Conservation (phyloP, 2,888 invertebrate species). For the Metalampra italica region DNA sequence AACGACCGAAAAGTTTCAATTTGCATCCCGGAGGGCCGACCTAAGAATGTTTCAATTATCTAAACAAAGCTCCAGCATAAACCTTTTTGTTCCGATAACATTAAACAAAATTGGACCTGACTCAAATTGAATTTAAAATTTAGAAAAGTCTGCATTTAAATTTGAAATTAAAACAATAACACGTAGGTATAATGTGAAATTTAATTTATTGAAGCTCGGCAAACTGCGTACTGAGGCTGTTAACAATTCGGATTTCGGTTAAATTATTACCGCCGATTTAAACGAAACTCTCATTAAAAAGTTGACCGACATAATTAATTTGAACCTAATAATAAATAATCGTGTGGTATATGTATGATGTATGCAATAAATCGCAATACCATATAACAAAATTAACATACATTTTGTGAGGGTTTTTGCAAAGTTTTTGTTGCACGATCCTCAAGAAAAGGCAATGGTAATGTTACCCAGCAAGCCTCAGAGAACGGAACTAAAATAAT, state of each 20-base stretch:
- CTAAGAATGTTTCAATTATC: slow-evolving; percentile 8
- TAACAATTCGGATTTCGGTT: background rate
- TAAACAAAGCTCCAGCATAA: background rate
- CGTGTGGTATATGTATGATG: too few relatives aligned
- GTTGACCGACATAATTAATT: too few relatives aligned
- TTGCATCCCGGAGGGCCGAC: background rate
- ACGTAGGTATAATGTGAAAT: background rate
- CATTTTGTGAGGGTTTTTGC: too few relatives aligned
- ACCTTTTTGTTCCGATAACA: background rate
- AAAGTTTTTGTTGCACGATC: too few relatives aligned
- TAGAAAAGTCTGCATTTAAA: background rate
- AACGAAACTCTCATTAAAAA: background rate
- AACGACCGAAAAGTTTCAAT: slow-evolving; percentile 7
- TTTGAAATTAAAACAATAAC: background rate
- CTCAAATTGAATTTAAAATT: background rate
- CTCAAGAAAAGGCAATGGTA: too few relatives aligned
- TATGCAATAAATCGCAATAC: too few relatives aligned
- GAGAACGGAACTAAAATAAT: too few relatives aligned
- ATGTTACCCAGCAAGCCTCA: too few relatives aligned
- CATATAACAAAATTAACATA: too few relatives aligned
- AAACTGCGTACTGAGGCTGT: background rate
- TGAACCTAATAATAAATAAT: too few relatives aligned
- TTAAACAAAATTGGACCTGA: background rate
- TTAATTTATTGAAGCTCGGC: background rate
- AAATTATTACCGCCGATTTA: background rate